Evolutionary conservation across 2,797 vertebrate species (phyloP).

Genomic region (Sebastes trivittatus): DNA sequence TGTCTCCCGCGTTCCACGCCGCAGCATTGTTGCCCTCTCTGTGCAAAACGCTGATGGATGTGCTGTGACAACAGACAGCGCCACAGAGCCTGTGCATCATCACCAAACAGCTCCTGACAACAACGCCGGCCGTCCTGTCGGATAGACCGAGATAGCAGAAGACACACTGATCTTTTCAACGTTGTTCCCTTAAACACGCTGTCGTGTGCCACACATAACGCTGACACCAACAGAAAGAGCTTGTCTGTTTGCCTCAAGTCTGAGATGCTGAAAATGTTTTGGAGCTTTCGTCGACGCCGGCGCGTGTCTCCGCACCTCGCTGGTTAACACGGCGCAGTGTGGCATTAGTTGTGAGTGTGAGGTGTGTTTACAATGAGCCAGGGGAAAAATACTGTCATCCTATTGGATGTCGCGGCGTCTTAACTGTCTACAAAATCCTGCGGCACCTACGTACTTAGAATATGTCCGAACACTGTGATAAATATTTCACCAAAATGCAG

Average conservation of each 20-base stretch:
- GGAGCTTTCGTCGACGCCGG: slow-evolving; percentile 23
- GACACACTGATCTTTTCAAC: slow-evolving; percentile 84
- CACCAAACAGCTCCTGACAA: slow-evolving; percentile 83
- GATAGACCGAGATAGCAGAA: slow-evolving; percentile 69
- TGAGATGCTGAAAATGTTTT: slow-evolving; percentile 64
- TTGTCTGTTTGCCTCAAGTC: slow-evolving; percentile 75
- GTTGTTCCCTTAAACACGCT: slow-evolving; percentile 66
- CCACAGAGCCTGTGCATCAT: slow-evolving; percentile 68
- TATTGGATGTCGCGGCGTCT: slow-evolving; percentile 45
- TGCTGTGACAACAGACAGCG: slow-evolving; percentile 69
- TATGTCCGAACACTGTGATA: slow-evolving; percentile 64
- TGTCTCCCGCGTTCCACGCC: neutral
- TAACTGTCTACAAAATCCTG: slow-evolving; percentile 74
- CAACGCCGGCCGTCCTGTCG: slow-evolving; percentile 66
- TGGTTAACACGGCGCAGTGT: slow-evolving; percentile 41
- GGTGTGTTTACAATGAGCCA: slow-evolving; percentile 73
- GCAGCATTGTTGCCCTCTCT: slow-evolving; percentile 31
- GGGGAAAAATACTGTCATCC: slow-evolving; percentile 53
- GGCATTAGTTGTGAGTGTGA: slow-evolving; percentile 70
- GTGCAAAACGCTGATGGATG: slow-evolving; percentile 66
- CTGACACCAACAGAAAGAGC: slow-evolving; percentile 80
- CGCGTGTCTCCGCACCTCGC: slow-evolving; percentile 47
- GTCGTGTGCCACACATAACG: slow-evolving; percentile 70
- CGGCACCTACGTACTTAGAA: slow-evolving; percentile 79
- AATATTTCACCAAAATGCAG: slow-evolving; percentile 83